Conservation (phyloP, 2,797 vertebrate species). For the Sparidentex hasta region DNA sequence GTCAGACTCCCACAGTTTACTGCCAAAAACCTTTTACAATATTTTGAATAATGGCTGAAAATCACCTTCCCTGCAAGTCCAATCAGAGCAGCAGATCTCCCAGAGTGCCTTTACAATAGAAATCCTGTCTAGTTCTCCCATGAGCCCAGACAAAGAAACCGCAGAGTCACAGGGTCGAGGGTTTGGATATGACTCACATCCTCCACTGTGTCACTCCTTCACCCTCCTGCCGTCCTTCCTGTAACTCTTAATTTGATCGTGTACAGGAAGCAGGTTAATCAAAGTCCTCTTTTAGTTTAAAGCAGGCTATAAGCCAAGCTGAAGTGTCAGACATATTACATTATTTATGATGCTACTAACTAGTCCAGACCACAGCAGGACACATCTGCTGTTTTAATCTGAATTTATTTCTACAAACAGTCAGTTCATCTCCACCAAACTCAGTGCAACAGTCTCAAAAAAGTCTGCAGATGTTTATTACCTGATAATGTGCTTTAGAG, state of each 20-base stretch:
- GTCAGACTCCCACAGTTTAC: slow-evolving; percentile 26
- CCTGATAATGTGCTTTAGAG: background rate
- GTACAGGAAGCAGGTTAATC: slow-evolving; percentile 22
- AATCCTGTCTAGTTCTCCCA: slow-evolving; percentile 17
- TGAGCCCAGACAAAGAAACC: slow-evolving; percentile 48
- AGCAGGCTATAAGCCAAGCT: background rate
- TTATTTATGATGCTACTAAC: background rate
- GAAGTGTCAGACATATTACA: slow-evolving; percentile 1
- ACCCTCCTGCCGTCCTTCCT: slow-evolving; percentile 14
- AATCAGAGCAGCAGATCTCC: slow-evolving; percentile 30
- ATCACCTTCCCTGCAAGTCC: slow-evolving; percentile 51
- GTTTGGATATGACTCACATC: slow-evolving; percentile 60
- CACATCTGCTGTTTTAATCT: slow-evolving; percentile 25
- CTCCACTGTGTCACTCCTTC: slow-evolving; percentile 42
- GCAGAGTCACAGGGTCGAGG: slow-evolving; percentile 47
- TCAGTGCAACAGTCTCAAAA: background rate
- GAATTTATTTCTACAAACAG: background rate
- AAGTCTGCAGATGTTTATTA: background rate
- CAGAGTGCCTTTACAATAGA: slow-evolving; percentile 26
- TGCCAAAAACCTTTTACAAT: slow-evolving; percentile 27
- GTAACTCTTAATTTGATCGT: slow-evolving; percentile 11
- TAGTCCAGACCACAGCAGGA: background rate
- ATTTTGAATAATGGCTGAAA: slow-evolving; percentile 34
- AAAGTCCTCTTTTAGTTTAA: background rate
- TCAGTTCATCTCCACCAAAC: background rate